Evolutionary conservation across 2,888 invertebrate species (phyloP), one percentile per base, ranked within the genome.

Genomic region (Campoletis raptor): DNA sequence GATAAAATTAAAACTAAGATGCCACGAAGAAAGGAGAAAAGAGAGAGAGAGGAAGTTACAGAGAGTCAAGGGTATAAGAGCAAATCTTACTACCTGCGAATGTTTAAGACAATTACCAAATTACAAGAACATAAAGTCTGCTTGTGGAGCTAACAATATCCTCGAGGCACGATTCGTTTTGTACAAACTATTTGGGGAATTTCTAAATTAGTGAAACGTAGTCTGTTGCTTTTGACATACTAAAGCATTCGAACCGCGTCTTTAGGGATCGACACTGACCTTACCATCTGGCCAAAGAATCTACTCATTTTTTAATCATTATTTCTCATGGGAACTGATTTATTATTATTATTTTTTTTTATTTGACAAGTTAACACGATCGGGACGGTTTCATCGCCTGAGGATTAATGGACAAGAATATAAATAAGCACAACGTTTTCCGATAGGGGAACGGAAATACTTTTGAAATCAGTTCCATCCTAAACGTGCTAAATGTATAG

Each of bases 111-210:
- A 83, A 86, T 77, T 57, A 74, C 57, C 67, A 42, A 24, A 15
- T 18, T 45, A 66, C 21, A 77, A 48, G 12, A 61, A 57, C n/a
- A 57, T 77, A 54, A 24, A n/a, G 6, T 48, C 67, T 52, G 69
- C 30, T 79, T 64, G 10, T 66, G 70, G 45, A 37, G 36, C 61
- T 24, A 36, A 52, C 52, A 70, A 61, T 73, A 66, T 45, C 61
- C 40, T n/a, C 24, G 57, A 24, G 48, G 45, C 21, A 40, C 24
- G 9, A 45, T 64, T 48, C 24, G n/a, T 69, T 74, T 21, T 57
- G 42, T 40, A 37, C 69, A 86, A 69, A 73, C 73, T 86, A 83
- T 86, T 78, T 54, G 61, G 18, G 86, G 86, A 83, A 86, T 86
- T 86, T 86, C 77, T 30, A 73, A 48, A 66, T 73, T 81, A 69